phyloP scores from a whole-genome alignment of 1,140 invertebrate species.

The Pseudoatta argentina region DNA sequence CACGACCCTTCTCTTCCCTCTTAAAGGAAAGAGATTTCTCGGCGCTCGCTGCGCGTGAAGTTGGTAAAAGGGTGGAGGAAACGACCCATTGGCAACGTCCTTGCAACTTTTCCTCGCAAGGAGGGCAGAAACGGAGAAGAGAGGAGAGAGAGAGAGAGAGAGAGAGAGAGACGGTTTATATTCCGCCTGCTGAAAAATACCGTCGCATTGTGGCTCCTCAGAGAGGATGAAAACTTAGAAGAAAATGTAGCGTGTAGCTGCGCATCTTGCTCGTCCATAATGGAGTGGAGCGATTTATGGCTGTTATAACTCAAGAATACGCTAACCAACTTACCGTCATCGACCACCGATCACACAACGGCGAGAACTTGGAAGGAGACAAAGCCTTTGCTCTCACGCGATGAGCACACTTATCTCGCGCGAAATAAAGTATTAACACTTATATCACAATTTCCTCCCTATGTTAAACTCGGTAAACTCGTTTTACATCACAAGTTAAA shows the following conservation, averaged over 20 bases:
- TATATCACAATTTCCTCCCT: not conserved
- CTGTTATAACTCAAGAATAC: constrained; percentile 68
- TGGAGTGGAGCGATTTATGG: constrained; percentile 60
- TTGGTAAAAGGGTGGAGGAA: constrained; percentile 53
- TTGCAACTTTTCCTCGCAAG: constrained; percentile 33
- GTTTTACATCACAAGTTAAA: not conserved
- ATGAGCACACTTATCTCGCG: constrained; percentile 20
- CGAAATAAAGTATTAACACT: not conserved
- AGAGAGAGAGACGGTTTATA: constrained; percentile 47
- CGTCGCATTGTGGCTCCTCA: constrained; percentile 60
- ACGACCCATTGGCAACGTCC: constrained; percentile 65
- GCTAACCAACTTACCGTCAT: constrained; percentile 61
- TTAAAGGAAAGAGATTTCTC: constrained; percentile 67
- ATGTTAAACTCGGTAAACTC: constrained; percentile 8
- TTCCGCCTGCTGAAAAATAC: constrained; percentile 65
- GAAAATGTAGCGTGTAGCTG: constrained; percentile 54
- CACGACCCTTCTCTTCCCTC: constrained; percentile 17
- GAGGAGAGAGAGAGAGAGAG: too few species aligned
- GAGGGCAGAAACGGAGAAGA: constrained; percentile 12
- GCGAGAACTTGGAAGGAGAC: constrained; percentile 37
- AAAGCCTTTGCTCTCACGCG: constrained; percentile 31
- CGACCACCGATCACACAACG: constrained; percentile 27
- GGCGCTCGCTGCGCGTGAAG: constrained; percentile 38
- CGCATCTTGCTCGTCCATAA: constrained; percentile 38
- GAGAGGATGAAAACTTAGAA: constrained; percentile 40